A percentile compares a stretch with the other conserved stretches of the same genome.
Conservation (phyloP, 1,140 invertebrate species). For the Diabrotica undecimpunctata region DNA sequence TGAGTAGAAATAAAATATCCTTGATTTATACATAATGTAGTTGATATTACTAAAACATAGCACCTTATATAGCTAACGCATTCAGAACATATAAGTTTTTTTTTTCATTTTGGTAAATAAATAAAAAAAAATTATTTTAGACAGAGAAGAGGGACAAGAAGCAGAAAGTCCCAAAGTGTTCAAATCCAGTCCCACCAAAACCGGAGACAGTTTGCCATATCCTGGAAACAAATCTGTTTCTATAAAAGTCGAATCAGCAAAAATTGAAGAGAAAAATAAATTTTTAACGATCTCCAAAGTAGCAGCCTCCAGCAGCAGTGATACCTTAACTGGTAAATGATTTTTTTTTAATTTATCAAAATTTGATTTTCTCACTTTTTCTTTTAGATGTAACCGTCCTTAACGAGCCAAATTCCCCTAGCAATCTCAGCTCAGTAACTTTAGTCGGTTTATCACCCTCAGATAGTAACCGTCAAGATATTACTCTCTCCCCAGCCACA, state of each 20-base stretch:
- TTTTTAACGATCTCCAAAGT: conserved; percentile 64
- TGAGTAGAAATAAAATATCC: conserved; percentile 39
- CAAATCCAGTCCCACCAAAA: conserved; percentile 42
- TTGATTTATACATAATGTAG: too few relatives aligned
- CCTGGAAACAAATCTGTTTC: conserved; percentile 35
- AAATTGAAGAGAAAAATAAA: conserved; percentile 21
- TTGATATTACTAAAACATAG: too few relatives aligned
- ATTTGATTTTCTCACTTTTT: background rate
- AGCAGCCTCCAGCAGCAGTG: conserved; percentile 67
- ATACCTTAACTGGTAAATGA: conserved; percentile 65
- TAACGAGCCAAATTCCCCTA: conserved; percentile 65
- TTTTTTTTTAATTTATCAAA: background rate
- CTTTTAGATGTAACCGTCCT: conserved; percentile 42
- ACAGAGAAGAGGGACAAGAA: conserved; percentile 53
- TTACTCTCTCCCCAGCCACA: conserved; percentile 22
- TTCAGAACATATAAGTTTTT: too few relatives aligned
- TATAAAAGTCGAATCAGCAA: conserved; percentile 36
- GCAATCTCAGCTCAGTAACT: conserved; percentile 68
- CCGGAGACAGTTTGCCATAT: conserved; percentile 20
- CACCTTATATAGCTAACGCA: too few relatives aligned
- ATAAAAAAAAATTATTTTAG: conserved; percentile 43
- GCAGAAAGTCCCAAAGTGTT: conserved; percentile 39
- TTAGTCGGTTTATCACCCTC: conserved; percentile 57
- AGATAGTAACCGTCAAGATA: conserved; percentile 39
- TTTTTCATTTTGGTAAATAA: conserved; percentile 4